Base-by-base conservation (phyloP, 2,113 vertebrate genomes). In the Polyodon spathula region DNA sequence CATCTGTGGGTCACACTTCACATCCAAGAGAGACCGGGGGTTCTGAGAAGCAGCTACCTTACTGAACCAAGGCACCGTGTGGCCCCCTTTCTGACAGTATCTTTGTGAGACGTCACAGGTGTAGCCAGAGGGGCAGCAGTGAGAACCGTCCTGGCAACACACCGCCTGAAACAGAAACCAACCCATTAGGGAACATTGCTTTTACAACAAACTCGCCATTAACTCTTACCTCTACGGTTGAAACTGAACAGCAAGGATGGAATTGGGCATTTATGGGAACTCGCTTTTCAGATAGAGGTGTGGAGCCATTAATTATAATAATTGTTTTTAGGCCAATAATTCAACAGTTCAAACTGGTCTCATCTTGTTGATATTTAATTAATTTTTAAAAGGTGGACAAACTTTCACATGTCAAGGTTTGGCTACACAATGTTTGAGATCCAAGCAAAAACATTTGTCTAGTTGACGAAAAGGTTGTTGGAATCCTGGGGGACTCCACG, bases 101-200 rank as follows among this genome's bases (percentile, higher is more conserved):
- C 38, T 63, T 2, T 66, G 75, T 38, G 63, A 64, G 7, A 76
- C 65, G 0, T 83, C 66, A 1, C 86, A 89, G 54, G 27, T 72
- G 76, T 84, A 83, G 5, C 76, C 78, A 0, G 7, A 50, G 43
- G 88, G 88, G 67, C 86, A 89, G 70, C 86, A 89, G 59, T 85
- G 84, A 58, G 73, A 62, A 9, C 84, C 85, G 4, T 81, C 78
- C 0, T 17, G 5, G 42, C 85, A 87, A n/a, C 85, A 87, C 8
- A 86, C 78, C 0, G 81, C 85, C 84, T 86, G 67, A 16, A 56
- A 11, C 7, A 14, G 8, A 56, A 4, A 59, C 4, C 16, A 58
- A 41, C 14, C 15, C 17, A 16, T 10, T 5, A 15, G 15, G 8
- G 5, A 17, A 17, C 42, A 44, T 7, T 44, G 6, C 8, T 46